A percentile compares a stretch with the other conserved stretches of the same genome.
Conservation (phyloP, 2,797 vertebrate species). For the Ambastaia sidthimunki region DNA sequence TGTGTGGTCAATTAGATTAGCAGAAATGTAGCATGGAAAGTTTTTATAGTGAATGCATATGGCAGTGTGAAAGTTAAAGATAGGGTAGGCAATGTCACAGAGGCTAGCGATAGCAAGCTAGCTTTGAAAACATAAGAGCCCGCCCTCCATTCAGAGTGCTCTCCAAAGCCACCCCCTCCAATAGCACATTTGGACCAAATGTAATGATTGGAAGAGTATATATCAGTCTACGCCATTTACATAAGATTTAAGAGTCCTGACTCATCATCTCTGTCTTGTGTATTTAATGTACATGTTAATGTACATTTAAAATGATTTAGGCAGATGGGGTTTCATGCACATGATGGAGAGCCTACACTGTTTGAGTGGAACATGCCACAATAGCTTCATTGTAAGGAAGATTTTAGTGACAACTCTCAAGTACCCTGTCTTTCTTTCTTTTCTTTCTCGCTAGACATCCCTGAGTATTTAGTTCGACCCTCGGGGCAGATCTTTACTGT, state of each 20-base stretch:
- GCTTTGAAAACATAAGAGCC: no score
- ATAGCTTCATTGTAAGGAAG: constrained; percentile 61
- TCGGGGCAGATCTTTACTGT: constrained; percentile 45
- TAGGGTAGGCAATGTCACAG: no score
- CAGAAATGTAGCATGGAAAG: background rate
- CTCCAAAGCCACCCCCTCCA: no score
- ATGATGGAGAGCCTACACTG: constrained; percentile 72
- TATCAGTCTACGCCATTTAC: no score
- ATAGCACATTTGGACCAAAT: no score
- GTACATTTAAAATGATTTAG: constrained; percentile 75
- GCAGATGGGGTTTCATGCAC: constrained; percentile 76
- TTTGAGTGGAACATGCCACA: constrained; percentile 61
- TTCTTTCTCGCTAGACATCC: constrained; percentile 37
- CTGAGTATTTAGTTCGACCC: constrained; percentile 43
- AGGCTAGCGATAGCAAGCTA: no score
- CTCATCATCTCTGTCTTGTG: background rate
- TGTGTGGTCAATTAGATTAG: background rate
- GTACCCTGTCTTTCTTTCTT: constrained; percentile 61
- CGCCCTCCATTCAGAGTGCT: no score
- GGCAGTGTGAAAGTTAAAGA: constrained; percentile 33
- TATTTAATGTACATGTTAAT: constrained; percentile 49
- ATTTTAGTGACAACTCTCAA: constrained; percentile 73
- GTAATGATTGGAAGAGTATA: no score
- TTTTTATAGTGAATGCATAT: constrained; percentile 2
- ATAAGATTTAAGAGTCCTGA: background rate